These are phyloP conservation scores for Mus caroli DNA, from an alignment of 2,797 vertebrate species.

Conservation along the genomic window DNA sequence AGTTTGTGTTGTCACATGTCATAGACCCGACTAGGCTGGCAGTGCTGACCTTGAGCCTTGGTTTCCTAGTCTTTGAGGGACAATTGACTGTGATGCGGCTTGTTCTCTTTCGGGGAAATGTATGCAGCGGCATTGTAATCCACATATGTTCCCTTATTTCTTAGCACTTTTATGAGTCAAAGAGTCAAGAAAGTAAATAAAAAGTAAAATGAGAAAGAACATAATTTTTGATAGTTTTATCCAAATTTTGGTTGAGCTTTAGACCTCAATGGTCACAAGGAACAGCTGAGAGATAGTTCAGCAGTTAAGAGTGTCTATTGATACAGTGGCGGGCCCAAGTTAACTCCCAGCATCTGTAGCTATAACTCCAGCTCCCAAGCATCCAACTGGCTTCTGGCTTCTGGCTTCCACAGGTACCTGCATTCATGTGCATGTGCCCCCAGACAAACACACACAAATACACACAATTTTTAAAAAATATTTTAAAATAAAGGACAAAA, in stretches of 20 bases:
- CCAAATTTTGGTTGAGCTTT: background rate
- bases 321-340: too few species aligned
- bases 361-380: background rate
- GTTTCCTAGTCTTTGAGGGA: constrained; percentile 15
- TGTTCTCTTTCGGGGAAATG: background rate
- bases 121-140: background rate
- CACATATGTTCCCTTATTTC: background rate
- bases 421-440: background rate
- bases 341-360: background rate
- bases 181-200: constrained; percentile 18
- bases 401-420: background rate
- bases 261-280: background rate
- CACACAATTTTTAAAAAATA: background rate
- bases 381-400: background rate
- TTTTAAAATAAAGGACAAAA: background rate
- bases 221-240: constrained; percentile 36
- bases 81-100: background rate
- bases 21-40: background rate
- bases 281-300: too few species aligned
- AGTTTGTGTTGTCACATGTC: background rate
- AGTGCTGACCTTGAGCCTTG: background rate
- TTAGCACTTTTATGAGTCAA: constrained; percentile 6
- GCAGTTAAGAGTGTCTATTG: background rate
- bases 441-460: background rate
- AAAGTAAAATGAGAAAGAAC: background rate